Conservation (phyloP, 2,888 invertebrate species). For the Anaspis maculata region DNA sequence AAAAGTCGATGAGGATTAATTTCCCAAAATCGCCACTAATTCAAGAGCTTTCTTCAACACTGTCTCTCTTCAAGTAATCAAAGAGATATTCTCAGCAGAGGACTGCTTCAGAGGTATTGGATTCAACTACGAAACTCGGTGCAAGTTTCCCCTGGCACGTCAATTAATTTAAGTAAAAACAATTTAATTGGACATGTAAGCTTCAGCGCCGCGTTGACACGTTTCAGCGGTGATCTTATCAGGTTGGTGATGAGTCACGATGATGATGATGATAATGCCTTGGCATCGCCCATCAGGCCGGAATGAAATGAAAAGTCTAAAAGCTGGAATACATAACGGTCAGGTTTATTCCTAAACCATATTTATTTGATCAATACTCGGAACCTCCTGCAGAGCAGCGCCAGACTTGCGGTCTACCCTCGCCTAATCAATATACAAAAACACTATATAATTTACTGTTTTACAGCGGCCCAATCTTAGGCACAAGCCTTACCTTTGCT, state of each 20-base stretch:
- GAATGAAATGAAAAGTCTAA: conserved; percentile 21
- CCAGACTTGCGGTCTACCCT: conserved; percentile 39
- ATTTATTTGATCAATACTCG: conserved; percentile 43
- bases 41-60: too few species aligned
- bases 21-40: too few species aligned
- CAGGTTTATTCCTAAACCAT: conserved; percentile 30
- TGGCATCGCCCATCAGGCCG: neutral
- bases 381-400: conserved; percentile 39
- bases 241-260: conserved; percentile 17
- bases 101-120: too few species aligned
- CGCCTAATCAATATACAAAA: conserved; percentile 41
- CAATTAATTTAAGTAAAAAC: neutral
- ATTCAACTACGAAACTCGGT: too few species aligned
- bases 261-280: too few species aligned
- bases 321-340: conserved; percentile 16
- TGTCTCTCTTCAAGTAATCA: too few species aligned
- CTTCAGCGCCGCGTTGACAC: conserved; percentile 5
- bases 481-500: conserved; percentile 18
- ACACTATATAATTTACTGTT: conserved; percentile 40
- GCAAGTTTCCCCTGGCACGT: too few species aligned
- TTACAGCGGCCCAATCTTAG: conserved; percentile 31
- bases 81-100: too few species aligned
- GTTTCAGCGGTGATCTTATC: conserved; percentile 10
- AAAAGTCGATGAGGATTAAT: too few species aligned
- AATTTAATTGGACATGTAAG: neutral